Conservation (phyloP, 2,888 invertebrate species). For the Drosophila sordidapex region DNA sequence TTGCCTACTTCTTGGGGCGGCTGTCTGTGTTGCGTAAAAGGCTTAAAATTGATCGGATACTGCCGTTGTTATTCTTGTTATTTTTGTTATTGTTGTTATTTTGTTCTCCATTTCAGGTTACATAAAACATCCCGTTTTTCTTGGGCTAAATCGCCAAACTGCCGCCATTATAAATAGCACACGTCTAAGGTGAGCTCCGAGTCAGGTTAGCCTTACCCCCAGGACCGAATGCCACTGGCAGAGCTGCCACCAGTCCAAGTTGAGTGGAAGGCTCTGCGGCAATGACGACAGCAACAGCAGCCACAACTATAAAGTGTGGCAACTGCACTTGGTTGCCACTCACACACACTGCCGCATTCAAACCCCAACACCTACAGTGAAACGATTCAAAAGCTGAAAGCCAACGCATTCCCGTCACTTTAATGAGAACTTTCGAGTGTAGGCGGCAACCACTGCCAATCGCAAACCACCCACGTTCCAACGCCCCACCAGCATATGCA, state of each 20-base stretch:
- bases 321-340: slow-evolving; percentile 39
- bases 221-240: slow-evolving; percentile 21
- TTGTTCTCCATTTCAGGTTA: neutral
- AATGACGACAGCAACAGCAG: slow-evolving; percentile 6
- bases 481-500: neutral
- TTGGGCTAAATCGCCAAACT: slow-evolving; percentile 7
- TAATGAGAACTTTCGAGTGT: neutral
- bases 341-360: neutral
- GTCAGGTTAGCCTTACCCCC: slow-evolving; percentile 21
- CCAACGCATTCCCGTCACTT: neutral
- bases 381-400: neutral
- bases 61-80: slow-evolving; percentile 1
- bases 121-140: slow-evolving; percentile 10
- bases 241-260: slow-evolving; percentile 13
- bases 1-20: slow-evolving; percentile 32
- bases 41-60: slow-evolving; percentile 57
- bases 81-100: slow-evolving; percentile 3
- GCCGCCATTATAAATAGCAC: slow-evolving; percentile 50
- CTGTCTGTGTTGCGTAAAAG: slow-evolving; percentile 31
- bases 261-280: slow-evolving; percentile 13
- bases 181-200: slow-evolving; percentile 18
- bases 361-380: neutral
- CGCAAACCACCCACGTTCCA: neutral
- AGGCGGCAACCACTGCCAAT: neutral
- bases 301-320: slow-evolving; percentile 28